phyloP scores from a whole-genome alignment of 2,113 vertebrate species.

The Geococcyx californianus region DNA sequence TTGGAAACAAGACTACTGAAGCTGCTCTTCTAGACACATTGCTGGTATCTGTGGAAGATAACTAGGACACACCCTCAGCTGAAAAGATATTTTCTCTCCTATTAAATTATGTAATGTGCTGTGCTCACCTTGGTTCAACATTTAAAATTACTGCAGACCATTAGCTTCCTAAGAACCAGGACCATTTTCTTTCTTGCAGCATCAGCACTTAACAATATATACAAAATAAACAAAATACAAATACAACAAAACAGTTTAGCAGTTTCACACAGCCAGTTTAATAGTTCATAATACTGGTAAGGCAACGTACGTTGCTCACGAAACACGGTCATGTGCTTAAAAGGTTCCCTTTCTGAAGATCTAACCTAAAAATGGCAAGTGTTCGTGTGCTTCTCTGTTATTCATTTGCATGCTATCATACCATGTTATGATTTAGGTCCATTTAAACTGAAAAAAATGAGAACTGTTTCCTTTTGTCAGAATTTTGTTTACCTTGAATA shows the following conservation, averaged over 20 bases:
- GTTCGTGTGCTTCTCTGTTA: background rate
- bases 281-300: background rate
- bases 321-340: background rate
- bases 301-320: background rate
- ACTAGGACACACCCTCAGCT: background rate
- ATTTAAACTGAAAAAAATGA: background rate
- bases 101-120: background rate
- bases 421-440: background rate
- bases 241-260: background rate
- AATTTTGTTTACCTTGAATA: background rate
- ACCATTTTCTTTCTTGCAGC: background rate
- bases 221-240: background rate
- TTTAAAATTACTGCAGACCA: background rate
- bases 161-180: background rate
- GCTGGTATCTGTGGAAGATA: background rate
- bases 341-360: background rate
- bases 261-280: background rate
- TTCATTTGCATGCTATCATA: fast-evolving
- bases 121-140: background rate
- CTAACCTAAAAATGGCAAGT: background rate
- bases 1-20: background rate
- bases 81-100: background rate
- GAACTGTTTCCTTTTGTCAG: background rate
- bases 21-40: background rate
- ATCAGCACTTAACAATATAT: background rate